Conservation (phyloP, 2,113 vertebrate species). For the Phoxinus phoxinus region DNA sequence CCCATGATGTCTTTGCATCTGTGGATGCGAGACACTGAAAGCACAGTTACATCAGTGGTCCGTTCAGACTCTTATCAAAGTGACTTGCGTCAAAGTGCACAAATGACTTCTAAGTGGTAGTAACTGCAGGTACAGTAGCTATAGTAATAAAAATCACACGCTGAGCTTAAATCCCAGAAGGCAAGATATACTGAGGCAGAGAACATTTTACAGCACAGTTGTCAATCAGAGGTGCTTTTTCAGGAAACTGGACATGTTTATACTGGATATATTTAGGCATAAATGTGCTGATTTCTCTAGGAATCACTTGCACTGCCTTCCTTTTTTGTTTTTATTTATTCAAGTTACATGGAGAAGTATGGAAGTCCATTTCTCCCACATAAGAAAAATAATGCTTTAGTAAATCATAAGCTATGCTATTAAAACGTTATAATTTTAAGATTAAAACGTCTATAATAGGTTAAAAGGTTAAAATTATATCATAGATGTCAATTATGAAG, state of each 20-base stretch:
- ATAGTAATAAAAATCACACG: not conserved
- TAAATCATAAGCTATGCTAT: not conserved
- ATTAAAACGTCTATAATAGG: not conserved
- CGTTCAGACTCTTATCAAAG: not conserved
- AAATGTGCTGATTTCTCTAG: not conserved
- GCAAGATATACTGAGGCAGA: not conserved
- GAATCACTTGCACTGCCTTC: not conserved
- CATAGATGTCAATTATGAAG: too few species aligned
- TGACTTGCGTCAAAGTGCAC: not conserved
- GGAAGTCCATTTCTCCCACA: not conserved
- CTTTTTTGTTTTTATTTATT: not conserved
- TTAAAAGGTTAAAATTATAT: not conserved
- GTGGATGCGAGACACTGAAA: not conserved
- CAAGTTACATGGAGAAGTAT: not conserved
- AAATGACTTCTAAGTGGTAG: not conserved
- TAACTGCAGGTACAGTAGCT: not conserved
- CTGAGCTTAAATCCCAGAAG: not conserved
- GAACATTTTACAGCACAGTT: not conserved
- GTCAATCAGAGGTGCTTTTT: not conserved
- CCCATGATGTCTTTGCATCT: not conserved
- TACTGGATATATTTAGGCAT: not conserved
- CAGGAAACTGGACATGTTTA: not conserved
- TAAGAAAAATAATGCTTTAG: not conserved
- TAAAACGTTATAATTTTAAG: not conserved
- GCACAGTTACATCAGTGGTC: not conserved